Evolutionary conservation across 30 jellyfish, hydroid and myxozoan species (phyloP).

Genomic region (Hydra vulgaris): DNA sequence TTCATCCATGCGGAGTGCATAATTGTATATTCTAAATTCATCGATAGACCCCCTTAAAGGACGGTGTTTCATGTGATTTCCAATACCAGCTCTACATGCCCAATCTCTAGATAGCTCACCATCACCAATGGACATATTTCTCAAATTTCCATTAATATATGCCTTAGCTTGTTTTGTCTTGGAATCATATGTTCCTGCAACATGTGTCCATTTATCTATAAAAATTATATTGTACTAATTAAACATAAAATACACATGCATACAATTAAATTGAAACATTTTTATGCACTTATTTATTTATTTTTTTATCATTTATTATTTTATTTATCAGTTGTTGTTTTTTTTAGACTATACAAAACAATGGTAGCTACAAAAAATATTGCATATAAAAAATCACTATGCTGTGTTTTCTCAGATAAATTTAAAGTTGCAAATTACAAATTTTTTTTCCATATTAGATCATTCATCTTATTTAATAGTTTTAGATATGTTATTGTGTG

Average conservation of each 20-base stretch:
- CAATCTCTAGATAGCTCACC: constrained; percentile 96
- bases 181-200: constrained; percentile 93
- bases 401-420: no score
- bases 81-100: constrained; percentile 81
- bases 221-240: background rate
- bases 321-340: no score
- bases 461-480: no score
- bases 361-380: no score
- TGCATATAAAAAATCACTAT: no score
- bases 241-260: background rate
- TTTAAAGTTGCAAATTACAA: no score
- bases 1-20: constrained; percentile 76
- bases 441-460: no score
- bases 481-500: no score
- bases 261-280: no score
- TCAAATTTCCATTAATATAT: constrained; percentile 81
- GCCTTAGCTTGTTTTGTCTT: constrained; percentile 71
- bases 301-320: no score
- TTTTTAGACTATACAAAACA: no score
- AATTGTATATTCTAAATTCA: constrained; percentile 85
- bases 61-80: constrained; percentile 49
- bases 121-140: constrained; percentile 66
- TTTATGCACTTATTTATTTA: no score
- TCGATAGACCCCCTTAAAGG: constrained; percentile 84
- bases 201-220: constrained; percentile 73